These are phyloP conservation scores for Timema podura DNA, from an alignment of 2,888 invertebrate genomes.

Conservation along the genomic window DNA sequence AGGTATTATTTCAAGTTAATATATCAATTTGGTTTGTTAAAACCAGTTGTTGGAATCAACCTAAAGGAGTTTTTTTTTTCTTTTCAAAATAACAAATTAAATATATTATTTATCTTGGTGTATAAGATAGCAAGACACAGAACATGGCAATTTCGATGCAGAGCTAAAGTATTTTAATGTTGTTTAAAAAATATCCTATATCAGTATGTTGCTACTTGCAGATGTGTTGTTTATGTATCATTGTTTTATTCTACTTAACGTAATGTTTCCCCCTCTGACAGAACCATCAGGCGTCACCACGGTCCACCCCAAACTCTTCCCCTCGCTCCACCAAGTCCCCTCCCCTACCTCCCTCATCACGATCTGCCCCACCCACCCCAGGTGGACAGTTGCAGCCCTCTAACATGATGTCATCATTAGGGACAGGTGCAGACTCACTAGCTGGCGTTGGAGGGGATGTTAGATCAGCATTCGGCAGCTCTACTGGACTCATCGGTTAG, in stretches of 20 bases:
- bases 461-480: conserved; percentile 43
- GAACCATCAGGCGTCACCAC: conserved; percentile 81
- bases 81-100: too few relatives aligned
- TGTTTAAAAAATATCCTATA: neutral
- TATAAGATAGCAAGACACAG: too few relatives aligned
- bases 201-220: neutral
- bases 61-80: too few relatives aligned
- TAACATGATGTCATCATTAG: conserved; percentile 27
- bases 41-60: too few relatives aligned
- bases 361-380: conserved; percentile 51
- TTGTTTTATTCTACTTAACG: neutral
- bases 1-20: too few relatives aligned
- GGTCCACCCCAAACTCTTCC: conserved; percentile 83
- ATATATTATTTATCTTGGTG: too few relatives aligned
- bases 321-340: conserved; percentile 83
- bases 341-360: conserved; percentile 54
- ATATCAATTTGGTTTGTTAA: too few relatives aligned
- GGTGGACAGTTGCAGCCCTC: conserved; percentile 45
- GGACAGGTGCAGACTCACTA: conserved; percentile 47
- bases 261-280: conserved; percentile 39
- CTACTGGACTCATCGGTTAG: conserved; percentile 25
- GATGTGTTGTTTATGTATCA: neutral
- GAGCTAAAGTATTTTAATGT: neutral
- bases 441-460: conserved; percentile 57
- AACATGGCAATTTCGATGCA: too few relatives aligned